Base-by-base conservation (phyloP, 2,113 vertebrate genomes). In the Dasyprocta punctata region DNA sequence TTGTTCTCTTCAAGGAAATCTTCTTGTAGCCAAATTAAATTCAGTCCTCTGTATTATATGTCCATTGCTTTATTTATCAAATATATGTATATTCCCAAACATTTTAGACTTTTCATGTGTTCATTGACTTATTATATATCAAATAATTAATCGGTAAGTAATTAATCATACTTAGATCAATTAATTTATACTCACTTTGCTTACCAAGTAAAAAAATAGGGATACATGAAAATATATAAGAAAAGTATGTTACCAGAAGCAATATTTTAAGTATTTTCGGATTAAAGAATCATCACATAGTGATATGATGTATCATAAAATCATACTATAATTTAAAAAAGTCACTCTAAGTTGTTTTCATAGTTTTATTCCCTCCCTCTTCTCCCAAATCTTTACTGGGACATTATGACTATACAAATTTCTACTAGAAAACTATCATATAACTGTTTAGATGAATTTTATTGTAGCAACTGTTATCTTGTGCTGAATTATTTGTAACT, bases 161-260 rank as follows among this genome's bases (percentile, higher is more conserved):
- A 38, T 13, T 0, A 86, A 33, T 87, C 44, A 47, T 13, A 85
- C 63, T 91, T 58, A 85, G 47, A n/a, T 30, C n/a, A 65, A 86
- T 92, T 38, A 91, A 92, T 67, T 63, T 89, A 47, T 65, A 93
- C 7, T 90, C 11, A 78, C 20, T 92, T 88, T 93, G 13, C 71
- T 65, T 28, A 8, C 19, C 78, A 75, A 52, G 2, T 49, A n/a
- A 94, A 73, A 49, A 44, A 47, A 17, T 41, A 92, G 38, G 7
- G 63, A 44, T 12, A 4, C n/a, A 75, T 65, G 38, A 54, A 75
- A 83, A 58, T 41, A 22, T 52, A 30, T 36, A 44, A 28, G 9
- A 33, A 56, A 87, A 49, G 52, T 89, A 80, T n/a, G 26, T 83
- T n/a, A 36, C 58, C 12, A 58, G 36, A 89, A 80, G 24, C 71